phyloP scores from a whole-genome alignment of 2,888 invertebrate genomes.

The Amaurobius ferox region DNA sequence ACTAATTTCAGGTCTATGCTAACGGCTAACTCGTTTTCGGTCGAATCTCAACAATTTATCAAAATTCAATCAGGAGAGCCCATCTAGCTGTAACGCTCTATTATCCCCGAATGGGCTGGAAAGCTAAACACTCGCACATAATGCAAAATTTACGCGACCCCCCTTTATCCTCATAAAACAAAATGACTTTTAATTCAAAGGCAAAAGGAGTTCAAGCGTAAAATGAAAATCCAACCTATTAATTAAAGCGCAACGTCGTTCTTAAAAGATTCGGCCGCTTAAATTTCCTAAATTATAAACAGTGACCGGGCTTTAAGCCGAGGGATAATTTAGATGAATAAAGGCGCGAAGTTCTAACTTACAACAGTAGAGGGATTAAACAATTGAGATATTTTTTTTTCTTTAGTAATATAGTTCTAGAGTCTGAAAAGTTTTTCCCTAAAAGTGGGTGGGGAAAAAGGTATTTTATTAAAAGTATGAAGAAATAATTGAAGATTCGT shows the following conservation, averaged over 20 bases:
- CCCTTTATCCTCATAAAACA: conserved; percentile 36
- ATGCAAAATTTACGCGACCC: neutral
- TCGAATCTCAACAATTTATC: neutral
- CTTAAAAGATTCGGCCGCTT: neutral
- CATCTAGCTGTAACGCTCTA: neutral
- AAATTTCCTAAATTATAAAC: neutral
- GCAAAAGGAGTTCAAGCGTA: conserved; percentile 47
- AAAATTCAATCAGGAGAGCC: neutral
- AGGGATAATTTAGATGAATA: neutral
- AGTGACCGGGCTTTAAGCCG: neutral
- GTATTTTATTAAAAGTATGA: too few relatives aligned
- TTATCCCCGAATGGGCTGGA: neutral
- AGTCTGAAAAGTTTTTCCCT: too few relatives aligned
- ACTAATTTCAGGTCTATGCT: too few relatives aligned
- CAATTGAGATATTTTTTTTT: too few relatives aligned
- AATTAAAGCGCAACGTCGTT: conserved; percentile 27
- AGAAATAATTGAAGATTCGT: too few relatives aligned
- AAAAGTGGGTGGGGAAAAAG: too few relatives aligned
- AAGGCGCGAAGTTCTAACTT: neutral
- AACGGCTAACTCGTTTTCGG: too few relatives aligned
- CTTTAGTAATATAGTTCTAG: too few relatives aligned
- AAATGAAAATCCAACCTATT: conserved; percentile 47
- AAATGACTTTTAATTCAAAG: conserved; percentile 62
- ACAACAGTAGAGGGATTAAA: neutral
- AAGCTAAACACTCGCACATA: neutral